These are phyloP conservation scores for Calycopis cecrops DNA, from an alignment of 1,140 invertebrate genomes.

Conservation along the genomic window DNA sequence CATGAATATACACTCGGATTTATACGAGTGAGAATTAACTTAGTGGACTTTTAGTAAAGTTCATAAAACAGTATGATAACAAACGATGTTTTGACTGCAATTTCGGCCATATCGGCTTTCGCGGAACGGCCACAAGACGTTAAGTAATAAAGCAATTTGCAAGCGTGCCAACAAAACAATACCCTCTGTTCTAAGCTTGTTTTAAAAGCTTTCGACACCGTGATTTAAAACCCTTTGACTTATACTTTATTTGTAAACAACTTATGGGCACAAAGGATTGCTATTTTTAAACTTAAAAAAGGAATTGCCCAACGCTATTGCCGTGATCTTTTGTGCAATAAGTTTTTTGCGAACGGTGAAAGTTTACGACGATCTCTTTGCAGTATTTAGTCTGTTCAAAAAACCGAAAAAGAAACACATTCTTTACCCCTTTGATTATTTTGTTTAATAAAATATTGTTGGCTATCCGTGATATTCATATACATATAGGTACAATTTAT, in stretches of 20 bases:
- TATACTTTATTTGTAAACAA: conserved; percentile 70
- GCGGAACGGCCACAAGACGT: conserved; percentile 42
- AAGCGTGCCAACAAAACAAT: conserved; percentile 68
- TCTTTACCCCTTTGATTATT: no score
- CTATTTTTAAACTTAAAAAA: conserved; percentile 54
- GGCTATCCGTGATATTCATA: no score
- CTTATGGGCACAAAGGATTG: conserved; percentile 58
- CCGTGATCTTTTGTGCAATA: conserved; percentile 56
- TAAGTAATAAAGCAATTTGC: conserved; percentile 72
- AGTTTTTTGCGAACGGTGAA: conserved; percentile 46
- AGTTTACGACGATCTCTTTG: conserved; percentile 33
- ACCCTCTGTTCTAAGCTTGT: conserved; percentile 64
- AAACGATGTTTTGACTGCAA: conserved; percentile 64
- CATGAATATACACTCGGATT: conserved; percentile 14
- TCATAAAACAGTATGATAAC: conserved; percentile 35
- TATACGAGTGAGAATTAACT: neutral
- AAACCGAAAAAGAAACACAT: no score
- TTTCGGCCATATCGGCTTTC: conserved; percentile 68
- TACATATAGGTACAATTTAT: no score
- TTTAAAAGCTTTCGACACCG: conserved; percentile 69
- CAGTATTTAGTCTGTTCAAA: neutral
- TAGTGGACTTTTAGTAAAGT: neutral
- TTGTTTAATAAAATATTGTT: no score
- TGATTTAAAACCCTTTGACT: conserved; percentile 74
- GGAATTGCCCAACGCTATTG: conserved; percentile 66